A percentile compares a stretch with the other conserved stretches of the same genome.
Conservation (phyloP, 1,140 invertebrate genomes). For the Aphaenogaster ashmeadi region DNA sequence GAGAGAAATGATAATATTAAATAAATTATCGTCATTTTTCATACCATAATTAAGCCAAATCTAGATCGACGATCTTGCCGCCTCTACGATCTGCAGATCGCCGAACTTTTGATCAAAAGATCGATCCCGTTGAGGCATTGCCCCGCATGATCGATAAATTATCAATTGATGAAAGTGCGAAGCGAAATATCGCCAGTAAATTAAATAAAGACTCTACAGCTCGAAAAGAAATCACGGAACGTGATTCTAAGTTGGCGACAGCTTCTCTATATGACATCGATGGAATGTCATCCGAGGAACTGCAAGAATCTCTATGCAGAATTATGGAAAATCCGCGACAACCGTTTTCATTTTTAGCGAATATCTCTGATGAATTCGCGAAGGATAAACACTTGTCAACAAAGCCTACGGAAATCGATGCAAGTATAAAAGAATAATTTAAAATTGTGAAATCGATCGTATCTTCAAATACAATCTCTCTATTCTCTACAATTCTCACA, state of each 20-base stretch:
- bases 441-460: neutral
- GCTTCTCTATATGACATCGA: conserved; percentile 49
- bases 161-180: neutral
- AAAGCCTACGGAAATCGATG: conserved; percentile 72
- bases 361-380: conserved; percentile 65
- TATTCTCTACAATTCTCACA: too few relatives aligned
- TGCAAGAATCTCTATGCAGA: conserved; percentile 67
- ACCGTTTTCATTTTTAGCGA: conserved; percentile 74
- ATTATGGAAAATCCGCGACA: conserved; percentile 69
- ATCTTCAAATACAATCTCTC: neutral
- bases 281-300: conserved; percentile 42
- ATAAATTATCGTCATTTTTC: neutral
- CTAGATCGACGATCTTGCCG: neutral
- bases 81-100: neutral
- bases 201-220: conserved; percentile 12
- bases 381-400: conserved; percentile 16
- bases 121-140: neutral
- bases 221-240: conserved; percentile 2
- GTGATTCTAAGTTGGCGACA: neutral
- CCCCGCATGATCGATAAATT: neutral
- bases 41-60: neutral
- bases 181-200: neutral
- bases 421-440: conserved; percentile 43
- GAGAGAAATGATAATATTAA: neutral
- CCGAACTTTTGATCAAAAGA: neutral